Evolutionary conservation across 2,113 vertebrate species (phyloP).

Genomic region (Smithornis capensis): DNA sequence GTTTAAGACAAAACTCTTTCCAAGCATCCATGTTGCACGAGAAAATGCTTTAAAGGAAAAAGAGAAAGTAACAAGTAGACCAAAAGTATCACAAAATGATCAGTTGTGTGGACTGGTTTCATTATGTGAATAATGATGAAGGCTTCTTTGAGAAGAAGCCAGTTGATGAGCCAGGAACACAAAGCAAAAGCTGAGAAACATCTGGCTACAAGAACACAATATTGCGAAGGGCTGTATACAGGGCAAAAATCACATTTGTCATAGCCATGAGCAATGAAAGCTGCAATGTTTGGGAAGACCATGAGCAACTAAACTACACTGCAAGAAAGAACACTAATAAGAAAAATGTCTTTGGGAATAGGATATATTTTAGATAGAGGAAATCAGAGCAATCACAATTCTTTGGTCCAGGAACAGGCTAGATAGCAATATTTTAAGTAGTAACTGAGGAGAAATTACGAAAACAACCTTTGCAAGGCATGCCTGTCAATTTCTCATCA

Average conservation of each 20-base stretch:
- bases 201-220: not conserved
- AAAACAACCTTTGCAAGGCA: not conserved
- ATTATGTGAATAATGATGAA: not conserved
- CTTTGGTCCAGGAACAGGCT: not conserved
- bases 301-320: not conserved
- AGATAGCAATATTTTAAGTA: not conserved
- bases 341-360: not conserved
- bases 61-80: not conserved
- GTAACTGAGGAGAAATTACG: not conserved
- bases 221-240: not conserved
- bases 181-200: not conserved
- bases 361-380: not conserved
- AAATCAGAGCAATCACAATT: not conserved
- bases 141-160: not conserved
- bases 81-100: not conserved
- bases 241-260: not conserved
- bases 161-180: not conserved
- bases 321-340: not conserved
- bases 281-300: not conserved
- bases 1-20: not conserved
- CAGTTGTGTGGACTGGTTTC: not conserved
- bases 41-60: not conserved
- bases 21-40: not conserved
- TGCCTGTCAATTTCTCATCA: not conserved
- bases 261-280: not conserved